Evolutionary conservation across 2,888 invertebrate genomes (phyloP).

Genomic region (Tetanocera ferruginea): DNA sequence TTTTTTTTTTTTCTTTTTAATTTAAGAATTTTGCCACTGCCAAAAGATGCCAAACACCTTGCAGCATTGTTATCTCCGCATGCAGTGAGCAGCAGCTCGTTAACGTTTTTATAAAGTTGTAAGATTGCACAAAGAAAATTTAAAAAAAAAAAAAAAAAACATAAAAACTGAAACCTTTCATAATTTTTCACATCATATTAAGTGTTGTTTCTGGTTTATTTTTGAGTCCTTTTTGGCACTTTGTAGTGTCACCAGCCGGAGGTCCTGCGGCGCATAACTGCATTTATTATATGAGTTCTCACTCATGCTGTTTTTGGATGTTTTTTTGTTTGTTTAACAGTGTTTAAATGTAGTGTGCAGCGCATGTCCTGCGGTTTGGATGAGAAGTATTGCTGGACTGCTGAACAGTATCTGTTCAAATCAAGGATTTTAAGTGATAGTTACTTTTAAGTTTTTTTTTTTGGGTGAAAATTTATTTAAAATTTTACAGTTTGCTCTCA

Average conservation of each 20-base stretch:
- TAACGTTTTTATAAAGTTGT: neutral
- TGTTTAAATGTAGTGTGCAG: neutral
- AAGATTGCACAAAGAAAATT: neutral
- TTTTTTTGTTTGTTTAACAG: neutral
- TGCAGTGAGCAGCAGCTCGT: neutral
- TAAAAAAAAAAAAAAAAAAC: neutral
- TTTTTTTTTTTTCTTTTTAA: no score
- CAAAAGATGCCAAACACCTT: conserved; percentile 17
- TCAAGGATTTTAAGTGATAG: neutral
- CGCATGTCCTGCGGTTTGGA: neutral
- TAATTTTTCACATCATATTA: conserved; percentile 17
- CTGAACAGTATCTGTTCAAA: no score
- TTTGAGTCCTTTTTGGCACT: neutral
- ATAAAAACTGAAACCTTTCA: neutral
- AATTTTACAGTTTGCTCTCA: no score
- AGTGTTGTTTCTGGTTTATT: neutral
- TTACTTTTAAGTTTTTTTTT: no score
- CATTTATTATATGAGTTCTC: neutral
- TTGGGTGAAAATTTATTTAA: no score
- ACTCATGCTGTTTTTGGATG: neutral
- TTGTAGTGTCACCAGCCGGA: neutral
- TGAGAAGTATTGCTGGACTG: neutral
- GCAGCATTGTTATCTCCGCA: conserved; percentile 5
- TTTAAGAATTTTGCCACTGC: neutral
- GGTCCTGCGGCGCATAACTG: neutral